Base-by-base conservation (phyloP, 37 sponge, comb jelly and placozoan species). In the Bolinopsis microptera region DNA sequence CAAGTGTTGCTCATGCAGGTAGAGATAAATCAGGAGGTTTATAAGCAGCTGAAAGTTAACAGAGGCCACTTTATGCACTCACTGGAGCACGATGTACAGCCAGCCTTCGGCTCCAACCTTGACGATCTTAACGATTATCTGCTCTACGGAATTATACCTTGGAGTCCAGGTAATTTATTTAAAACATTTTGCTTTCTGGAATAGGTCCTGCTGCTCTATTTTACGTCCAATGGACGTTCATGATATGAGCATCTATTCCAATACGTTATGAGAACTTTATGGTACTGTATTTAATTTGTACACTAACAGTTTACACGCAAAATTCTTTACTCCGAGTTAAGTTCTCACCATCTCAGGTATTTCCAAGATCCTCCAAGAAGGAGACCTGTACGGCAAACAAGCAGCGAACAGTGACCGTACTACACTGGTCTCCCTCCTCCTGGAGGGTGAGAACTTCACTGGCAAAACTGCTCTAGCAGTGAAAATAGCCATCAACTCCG, bases 391-490 rank as follows among this genome's bases (percentile, higher is more conserved):
- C 23, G 88, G 94, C 28, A 69, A 94, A 41, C 97, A 96, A 83
- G 94, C 94, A 28, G 69, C 32, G 16, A 83, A 92, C 26, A 93
- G 96, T 70, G 72, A 93, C 35, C 67, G 94, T 0, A 97, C 96
- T 31, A 94, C 95, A 23, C 95, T 97, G 21, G 94, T 95, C 26
- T 95, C 95, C 93, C 37, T 99, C 18, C 96, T 99, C 13, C 93
- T 99, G 3, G 94, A 95, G 39, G 98, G 98, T 83, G 82, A 38
- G 83, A 69, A 38, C 34, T 93, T 93, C 30, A 93, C 94, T 76
- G 98, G 99, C 69, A 97, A 97, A 94, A 99, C 99, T 27, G 98
- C 99, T 0, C 96, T 99, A 38, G 98, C 98, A 3, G 97, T 96
- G 0, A 69, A 95, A 88, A 95, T 97, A 23, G 99, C 99, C 31